A percentile compares a stretch with the other conserved stretches of the same genome.
Evolutionary conservation across 2,888 invertebrate genomes (phyloP).

Genomic region (Cataglyphis albicans): DNA sequence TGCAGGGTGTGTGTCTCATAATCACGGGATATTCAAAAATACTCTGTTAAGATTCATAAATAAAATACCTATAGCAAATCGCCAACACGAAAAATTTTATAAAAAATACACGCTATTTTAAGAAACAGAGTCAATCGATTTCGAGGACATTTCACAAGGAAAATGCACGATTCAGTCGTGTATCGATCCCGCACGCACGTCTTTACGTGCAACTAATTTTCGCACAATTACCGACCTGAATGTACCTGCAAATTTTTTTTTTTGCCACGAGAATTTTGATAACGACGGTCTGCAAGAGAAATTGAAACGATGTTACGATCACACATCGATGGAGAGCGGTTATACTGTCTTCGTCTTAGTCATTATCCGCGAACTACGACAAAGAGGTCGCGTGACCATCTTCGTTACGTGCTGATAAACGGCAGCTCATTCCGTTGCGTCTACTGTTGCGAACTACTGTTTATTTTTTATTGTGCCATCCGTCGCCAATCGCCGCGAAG

Average conservation of each 20-base stretch:
- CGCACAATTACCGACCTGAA: constrained; percentile 21
- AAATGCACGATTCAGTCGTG: constrained; percentile 18
- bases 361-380: constrained; percentile 38
- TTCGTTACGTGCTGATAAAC: constrained; percentile 63
- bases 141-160: constrained; percentile 38
- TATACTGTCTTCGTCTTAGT: constrained; percentile 32
- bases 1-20: background rate
- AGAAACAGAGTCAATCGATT: constrained; percentile 18
- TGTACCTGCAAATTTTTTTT: constrained; percentile 23
- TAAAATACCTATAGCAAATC: background rate
- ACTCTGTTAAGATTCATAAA: background rate
- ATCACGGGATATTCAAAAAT: background rate
- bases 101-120: background rate
- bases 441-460: constrained; percentile 38
- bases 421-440: constrained; percentile 46
- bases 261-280: constrained; percentile 14
- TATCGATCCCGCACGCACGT: constrained; percentile 2
- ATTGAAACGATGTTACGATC: background rate
- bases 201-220: constrained; percentile 35
- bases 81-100: background rate
- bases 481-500: constrained; percentile 19
- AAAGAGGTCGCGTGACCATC: constrained; percentile 66
- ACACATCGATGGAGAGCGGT: constrained; percentile 12
- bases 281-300: background rate
- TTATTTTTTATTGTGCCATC: constrained; percentile 53